A percentile compares a stretch with the other conserved stretches of the same genome.
These are phyloP conservation scores for Mellilla xanthometata DNA, from an alignment of 2,888 invertebrate species.

Conservation along the genomic window DNA sequence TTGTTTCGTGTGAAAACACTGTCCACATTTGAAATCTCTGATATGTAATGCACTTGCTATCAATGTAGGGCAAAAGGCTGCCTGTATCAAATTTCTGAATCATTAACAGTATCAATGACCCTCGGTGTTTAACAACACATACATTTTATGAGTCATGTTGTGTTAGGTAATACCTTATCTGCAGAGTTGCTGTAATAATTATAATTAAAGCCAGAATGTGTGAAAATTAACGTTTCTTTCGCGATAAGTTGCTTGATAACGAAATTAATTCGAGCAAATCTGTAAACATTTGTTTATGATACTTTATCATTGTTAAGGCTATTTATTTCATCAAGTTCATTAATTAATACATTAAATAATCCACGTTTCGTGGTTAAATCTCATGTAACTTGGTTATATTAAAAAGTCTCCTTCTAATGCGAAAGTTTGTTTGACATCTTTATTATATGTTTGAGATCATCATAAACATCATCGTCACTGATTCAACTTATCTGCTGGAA, in stretches of 20 bases:
- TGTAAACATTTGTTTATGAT: not conserved
- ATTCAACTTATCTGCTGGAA: no score
- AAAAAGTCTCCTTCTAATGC: no score
- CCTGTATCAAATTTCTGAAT: conserved; percentile 11
- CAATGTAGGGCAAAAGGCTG: conserved; percentile 9
- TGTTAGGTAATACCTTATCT: conserved; percentile 25
- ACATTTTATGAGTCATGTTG: conserved; percentile 16
- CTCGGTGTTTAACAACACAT: not conserved
- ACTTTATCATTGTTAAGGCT: not conserved
- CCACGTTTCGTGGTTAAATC: no score
- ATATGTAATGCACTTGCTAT: conserved; percentile 1
- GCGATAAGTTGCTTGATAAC: not conserved
- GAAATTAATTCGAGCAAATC: not conserved
- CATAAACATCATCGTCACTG: no score
- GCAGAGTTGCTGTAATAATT: conserved; percentile 10
- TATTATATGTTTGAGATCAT: no score
- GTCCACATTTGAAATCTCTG: not conserved
- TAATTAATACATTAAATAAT: no score
- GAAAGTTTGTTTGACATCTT: no score
- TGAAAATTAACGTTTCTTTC: conserved; percentile 4
- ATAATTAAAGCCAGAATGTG: conserved; percentile 3
- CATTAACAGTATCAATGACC: conserved; percentile 19
- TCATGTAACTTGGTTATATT: no score
- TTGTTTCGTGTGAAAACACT: not conserved
- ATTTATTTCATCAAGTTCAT: no score